Evolutionary conservation across 2,797 vertebrate genomes (phyloP).

Genomic region (Sarcoramphus papa): DNA sequence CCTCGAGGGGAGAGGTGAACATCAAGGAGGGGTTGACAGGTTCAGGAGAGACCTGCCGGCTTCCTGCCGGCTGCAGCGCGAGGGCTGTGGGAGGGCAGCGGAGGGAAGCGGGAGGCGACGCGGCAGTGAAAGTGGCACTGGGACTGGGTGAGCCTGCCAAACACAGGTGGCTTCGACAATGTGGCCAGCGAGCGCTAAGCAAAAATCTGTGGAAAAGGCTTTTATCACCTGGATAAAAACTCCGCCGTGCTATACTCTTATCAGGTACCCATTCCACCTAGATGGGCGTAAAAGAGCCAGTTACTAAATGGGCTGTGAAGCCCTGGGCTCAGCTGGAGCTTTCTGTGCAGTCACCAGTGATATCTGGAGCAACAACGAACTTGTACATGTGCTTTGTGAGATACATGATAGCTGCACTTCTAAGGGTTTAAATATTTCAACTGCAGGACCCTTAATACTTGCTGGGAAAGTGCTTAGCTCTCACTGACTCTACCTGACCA

Average conservation of each 20-base stretch:
- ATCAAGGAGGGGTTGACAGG: not conserved
- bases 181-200: not conserved
- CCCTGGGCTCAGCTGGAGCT: not conserved
- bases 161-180: not conserved
- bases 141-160: not conserved
- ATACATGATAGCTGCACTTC: not conserved
- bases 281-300: not conserved
- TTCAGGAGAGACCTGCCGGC: not conserved
- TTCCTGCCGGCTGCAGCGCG: not conserved
- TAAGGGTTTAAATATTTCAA: not conserved
- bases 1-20: accelerated
- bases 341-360: not conserved
- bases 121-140: not conserved
- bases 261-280: not conserved
- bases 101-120: accelerated
- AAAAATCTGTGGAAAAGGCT: not conserved
- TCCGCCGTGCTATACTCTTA: not conserved
- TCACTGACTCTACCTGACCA: not conserved
- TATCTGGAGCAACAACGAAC: not conserved
- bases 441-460: not conserved
- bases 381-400: accelerated
- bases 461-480: not conserved
- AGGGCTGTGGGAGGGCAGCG: not conserved
- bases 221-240: not conserved
- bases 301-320: not conserved